Percentiles rank a stretch among this genome's conserved stretches.
Conservation (phyloP, 2,888 invertebrate species). For the Rhorus exstirpatorius region DNA sequence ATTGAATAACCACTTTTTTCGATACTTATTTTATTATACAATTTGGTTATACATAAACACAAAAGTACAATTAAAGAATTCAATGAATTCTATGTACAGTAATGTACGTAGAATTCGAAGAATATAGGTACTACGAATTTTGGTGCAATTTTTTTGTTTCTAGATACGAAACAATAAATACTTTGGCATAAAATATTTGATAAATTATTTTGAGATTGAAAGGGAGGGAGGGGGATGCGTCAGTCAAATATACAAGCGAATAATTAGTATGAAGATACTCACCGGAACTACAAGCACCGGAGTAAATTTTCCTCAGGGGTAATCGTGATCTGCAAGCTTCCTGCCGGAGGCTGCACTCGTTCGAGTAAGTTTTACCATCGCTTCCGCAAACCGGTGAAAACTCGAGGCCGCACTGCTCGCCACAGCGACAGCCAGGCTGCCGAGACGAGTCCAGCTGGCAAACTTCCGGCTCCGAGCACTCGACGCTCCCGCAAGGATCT, state of each 20-base stretch:
- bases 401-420: conserved; percentile 92
- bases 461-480: conserved; percentile 92
- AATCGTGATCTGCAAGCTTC: conserved; percentile 93
- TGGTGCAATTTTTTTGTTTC: not conserved
- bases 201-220: not conserved
- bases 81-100: too few species aligned
- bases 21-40: not conserved
- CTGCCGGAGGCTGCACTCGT: conserved; percentile 93
- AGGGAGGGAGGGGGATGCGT: too few species aligned
- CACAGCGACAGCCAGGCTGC: conserved; percentile 93
- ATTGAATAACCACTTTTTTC: not conserved
- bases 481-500: conserved; percentile 95
- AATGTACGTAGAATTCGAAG: too few species aligned
- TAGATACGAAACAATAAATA: not conserved
- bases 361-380: conserved; percentile 93
- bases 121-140: too few species aligned
- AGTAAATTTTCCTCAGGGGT: conserved; percentile 92
- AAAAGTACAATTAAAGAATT: too few species aligned
- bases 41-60: not conserved
- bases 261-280: conserved; percentile 67
- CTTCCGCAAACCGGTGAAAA: conserved; percentile 92
- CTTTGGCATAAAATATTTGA: conserved; percentile 2
- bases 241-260: conserved; percentile 23
- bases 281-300: conserved; percentile 94
- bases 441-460: conserved; percentile 94